phyloP scores from a whole-genome alignment of 2,888 invertebrate genomes.

The Alviniconcha strummeri region DNA sequence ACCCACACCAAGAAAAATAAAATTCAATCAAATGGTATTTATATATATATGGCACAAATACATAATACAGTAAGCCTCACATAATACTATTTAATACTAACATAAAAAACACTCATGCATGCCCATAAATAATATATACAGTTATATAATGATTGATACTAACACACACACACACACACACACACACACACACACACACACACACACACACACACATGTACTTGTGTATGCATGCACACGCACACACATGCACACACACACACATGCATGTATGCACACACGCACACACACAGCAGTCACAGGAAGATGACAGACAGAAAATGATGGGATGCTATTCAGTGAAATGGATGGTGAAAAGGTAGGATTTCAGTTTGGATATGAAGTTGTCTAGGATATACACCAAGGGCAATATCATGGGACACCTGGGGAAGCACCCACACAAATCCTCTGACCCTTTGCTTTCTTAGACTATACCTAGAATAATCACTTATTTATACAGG shows the following conservation, averaged over 20 bases:
- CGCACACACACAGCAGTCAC: neutral
- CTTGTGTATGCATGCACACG: neutral
- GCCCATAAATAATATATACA: neutral
- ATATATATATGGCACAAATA: neutral
- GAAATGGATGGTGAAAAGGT: too few relatives aligned
- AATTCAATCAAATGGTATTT: neutral
- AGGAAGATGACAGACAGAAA: too few relatives aligned
- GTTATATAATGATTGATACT: neutral
- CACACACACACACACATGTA: too few relatives aligned
- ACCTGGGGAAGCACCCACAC: too few relatives aligned
- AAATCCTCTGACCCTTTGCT: too few relatives aligned
- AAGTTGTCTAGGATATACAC: too few relatives aligned
- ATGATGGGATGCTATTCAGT: too few relatives aligned
- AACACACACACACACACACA: conserved; percentile 11
- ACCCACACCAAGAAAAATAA: neutral
- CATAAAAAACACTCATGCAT: neutral
- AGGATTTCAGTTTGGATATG: too few relatives aligned
- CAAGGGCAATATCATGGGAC: too few relatives aligned
- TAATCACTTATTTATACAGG: too few relatives aligned
- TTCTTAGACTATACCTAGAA: too few relatives aligned
- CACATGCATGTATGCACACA: neutral
- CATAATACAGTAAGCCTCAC: neutral
- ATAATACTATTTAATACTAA: neutral
- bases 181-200: too few relatives aligned
- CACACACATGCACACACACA: neutral